These are phyloP conservation scores for Adineta ricciae DNA, from an alignment of 2,888 invertebrate genomes.

Conservation along the genomic window DNA sequence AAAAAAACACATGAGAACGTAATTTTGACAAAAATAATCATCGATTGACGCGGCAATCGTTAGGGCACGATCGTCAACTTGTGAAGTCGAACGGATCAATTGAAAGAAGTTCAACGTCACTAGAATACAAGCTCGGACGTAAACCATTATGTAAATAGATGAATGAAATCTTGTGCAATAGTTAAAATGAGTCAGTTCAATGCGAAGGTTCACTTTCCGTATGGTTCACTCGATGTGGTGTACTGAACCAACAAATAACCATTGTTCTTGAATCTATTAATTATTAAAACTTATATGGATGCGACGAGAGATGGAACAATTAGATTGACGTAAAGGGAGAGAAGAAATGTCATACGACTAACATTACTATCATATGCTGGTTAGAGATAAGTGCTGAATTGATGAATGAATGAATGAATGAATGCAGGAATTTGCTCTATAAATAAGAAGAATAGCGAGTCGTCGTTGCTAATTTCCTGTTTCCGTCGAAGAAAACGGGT, in stretches of 20 bases:
- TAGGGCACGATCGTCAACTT: neutral
- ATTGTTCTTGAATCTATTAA: neutral
- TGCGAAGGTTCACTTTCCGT: neutral
- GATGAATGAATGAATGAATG: neutral
- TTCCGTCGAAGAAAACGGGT: neutral
- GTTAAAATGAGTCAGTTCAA: neutral
- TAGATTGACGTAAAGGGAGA: neutral
- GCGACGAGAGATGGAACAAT: too few relatives aligned
- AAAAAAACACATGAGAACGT: neutral
- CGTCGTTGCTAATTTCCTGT: neutral
- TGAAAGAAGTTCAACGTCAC: neutral
- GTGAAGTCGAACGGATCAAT: neutral
- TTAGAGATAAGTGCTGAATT: neutral
- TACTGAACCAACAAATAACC: neutral
- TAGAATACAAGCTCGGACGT: neutral
- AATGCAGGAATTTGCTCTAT: neutral
- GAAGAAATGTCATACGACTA: neutral
- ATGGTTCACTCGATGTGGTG: neutral
- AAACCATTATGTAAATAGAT: neutral
- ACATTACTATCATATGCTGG: neutral
- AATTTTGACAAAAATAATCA: neutral
- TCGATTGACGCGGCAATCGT: neutral
- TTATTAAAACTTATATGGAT: neutral
- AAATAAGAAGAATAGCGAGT: neutral
- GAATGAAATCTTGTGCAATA: neutral